Evolutionary conservation across 2,797 vertebrate genomes (phyloP).

Genomic region (Danio kyathit): DNA sequence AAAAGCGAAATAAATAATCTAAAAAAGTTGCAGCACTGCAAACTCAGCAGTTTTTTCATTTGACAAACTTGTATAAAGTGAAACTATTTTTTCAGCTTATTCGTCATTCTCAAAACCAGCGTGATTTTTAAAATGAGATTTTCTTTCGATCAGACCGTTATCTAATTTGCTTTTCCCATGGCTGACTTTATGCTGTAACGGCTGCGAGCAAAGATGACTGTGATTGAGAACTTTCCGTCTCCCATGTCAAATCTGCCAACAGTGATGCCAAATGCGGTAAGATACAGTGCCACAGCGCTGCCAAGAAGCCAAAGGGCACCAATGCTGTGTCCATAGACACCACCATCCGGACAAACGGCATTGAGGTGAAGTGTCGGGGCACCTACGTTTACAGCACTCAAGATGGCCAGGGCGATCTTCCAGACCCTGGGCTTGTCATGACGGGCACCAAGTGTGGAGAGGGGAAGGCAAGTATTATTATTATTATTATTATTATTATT

Average conservation of each 20-base stretch:
- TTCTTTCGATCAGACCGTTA: neutral
- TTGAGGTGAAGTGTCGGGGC: slow-evolving; percentile 88
- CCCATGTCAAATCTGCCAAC: slow-evolving; percentile 28
- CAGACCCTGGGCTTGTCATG: slow-evolving; percentile 89
- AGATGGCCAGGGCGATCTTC: slow-evolving; percentile 85
- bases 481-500: neutral
- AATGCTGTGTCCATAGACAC: slow-evolving; percentile 89
- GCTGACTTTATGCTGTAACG: neutral
- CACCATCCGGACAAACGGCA: slow-evolving; percentile 82
- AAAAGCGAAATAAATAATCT: neutral
- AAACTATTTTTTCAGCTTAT: neutral
- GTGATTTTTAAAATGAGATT: neutral
- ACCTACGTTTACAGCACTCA: slow-evolving; percentile 86
- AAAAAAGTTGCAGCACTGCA: neutral
- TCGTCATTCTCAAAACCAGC: neutral
- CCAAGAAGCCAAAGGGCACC: slow-evolving; percentile 85
- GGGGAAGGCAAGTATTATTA: slow-evolving; percentile 82
- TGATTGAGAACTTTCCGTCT: neutral
- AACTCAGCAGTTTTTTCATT: neutral
- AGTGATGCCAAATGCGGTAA: slow-evolving; percentile 94
- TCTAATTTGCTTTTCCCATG: neutral
- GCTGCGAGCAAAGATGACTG: neutral
- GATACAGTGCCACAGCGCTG: slow-evolving; percentile 94
- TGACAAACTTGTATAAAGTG: slow-evolving; percentile 2
- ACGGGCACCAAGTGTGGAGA: slow-evolving; percentile 92